Evolutionary conservation across 2,113 vertebrate species (phyloP).

Genomic region (Rhagologus leucostigma): DNA sequence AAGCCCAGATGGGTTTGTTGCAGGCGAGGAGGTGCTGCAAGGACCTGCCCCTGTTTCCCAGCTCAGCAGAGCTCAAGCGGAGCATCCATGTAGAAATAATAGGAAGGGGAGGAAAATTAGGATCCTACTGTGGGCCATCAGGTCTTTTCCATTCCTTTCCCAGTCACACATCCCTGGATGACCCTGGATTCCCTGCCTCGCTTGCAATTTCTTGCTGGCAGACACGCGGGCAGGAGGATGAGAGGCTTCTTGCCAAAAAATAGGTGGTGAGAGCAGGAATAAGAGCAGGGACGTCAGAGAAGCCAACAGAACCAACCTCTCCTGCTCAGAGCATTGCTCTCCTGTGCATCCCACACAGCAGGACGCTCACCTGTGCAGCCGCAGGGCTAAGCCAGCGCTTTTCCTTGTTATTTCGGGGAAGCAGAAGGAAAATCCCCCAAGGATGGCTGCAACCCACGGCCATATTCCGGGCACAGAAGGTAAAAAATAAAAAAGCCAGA

Average conservation of each 20-base stretch:
- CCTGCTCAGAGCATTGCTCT: background rate
- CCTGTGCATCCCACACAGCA: background rate
- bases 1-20: background rate
- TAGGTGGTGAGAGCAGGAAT: background rate
- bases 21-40: background rate
- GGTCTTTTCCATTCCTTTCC: background rate
- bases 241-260: background rate
- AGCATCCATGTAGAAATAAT: background rate
- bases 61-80: background rate
- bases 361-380: background rate
- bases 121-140: background rate
- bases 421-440: background rate
- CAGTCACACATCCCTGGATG: background rate
- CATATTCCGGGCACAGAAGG: background rate
- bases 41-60: background rate
- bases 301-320: background rate
- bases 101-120: background rate
- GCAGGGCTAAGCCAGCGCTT: background rate
- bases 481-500: background rate
- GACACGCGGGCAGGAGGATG: background rate
- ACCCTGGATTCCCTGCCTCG: background rate
- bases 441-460: fast-evolving
- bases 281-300: background rate
- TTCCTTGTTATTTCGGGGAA: background rate
- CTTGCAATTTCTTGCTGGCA: background rate